These are phyloP conservation scores for Lanius ludovicianus DNA, from an alignment of 2,113 vertebrate species.

Conservation along the genomic window DNA sequence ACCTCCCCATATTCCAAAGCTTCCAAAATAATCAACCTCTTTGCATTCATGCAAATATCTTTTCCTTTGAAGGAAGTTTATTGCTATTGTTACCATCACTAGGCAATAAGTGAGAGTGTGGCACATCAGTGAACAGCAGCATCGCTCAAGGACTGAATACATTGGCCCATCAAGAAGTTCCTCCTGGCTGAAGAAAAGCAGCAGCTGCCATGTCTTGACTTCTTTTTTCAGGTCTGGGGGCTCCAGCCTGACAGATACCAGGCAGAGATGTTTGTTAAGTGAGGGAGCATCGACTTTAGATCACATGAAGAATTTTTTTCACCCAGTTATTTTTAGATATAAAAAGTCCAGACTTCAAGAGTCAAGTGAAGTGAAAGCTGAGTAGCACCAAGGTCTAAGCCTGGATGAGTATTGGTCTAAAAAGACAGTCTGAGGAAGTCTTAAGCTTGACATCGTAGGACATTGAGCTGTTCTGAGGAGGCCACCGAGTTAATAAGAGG, in stretches of 20 bases:
- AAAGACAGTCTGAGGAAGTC: background rate
- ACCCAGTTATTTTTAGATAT: background rate
- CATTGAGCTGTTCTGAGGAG: background rate
- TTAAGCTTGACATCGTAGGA: background rate
- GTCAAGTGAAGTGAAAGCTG: background rate
- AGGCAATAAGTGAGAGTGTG: background rate
- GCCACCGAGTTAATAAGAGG: background rate
- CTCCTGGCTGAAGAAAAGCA: background rate
- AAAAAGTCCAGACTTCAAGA: background rate
- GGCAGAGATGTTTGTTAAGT: background rate
- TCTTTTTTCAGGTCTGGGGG: background rate
- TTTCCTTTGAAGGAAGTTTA: background rate
- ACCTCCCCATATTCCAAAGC: background rate
- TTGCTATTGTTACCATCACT: background rate
- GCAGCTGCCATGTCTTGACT: background rate
- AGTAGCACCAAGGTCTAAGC: background rate
- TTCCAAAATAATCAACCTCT: background rate
- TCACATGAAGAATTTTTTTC: background rate
- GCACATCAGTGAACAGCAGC: background rate
- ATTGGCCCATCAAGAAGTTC: background rate
- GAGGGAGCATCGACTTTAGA: background rate
- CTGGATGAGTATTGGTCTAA: background rate
- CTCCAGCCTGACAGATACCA: background rate
- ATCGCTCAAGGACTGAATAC: background rate
- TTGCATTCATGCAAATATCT: background rate